Percentiles rank a stretch among this genome's conserved stretches.
These are phyloP conservation scores for Colinus virginianus DNA, from an alignment of 2,113 vertebrate species.

Conservation along the genomic window DNA sequence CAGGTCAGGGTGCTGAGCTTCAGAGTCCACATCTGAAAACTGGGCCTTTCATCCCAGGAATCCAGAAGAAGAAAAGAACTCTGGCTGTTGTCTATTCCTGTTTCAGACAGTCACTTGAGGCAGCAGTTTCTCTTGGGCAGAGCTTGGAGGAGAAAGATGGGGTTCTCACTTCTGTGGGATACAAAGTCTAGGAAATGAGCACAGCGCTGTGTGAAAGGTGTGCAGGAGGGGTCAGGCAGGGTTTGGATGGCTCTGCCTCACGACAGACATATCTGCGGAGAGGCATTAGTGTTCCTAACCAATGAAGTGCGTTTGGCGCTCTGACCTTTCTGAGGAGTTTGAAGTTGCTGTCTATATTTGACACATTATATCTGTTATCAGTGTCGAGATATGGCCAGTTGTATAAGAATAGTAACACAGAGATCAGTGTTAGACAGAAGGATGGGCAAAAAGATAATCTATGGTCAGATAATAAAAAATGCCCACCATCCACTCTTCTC, in stretches of 20 bases:
- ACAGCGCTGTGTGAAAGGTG: background rate
- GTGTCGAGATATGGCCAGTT: background rate
- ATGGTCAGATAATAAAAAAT: background rate
- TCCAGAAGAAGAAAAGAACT: background rate
- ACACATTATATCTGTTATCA: background rate
- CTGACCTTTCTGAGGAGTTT: background rate
- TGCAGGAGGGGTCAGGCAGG: background rate
- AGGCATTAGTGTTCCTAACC: background rate
- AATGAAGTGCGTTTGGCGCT: background rate
- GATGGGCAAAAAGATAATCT: background rate
- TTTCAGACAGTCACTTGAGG: background rate
- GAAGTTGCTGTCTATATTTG: background rate
- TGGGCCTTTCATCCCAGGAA: background rate
- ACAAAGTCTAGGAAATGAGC: background rate
- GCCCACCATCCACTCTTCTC: background rate
- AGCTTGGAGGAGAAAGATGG: background rate
- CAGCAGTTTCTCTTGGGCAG: background rate
- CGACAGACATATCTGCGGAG: background rate
- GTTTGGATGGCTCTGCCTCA: background rate
- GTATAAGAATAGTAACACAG: background rate
- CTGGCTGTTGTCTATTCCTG: accelerated
- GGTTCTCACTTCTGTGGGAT: background rate
- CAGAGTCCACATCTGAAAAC: background rate
- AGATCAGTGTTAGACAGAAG: background rate
- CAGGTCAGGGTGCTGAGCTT: background rate